phyloP scores from a whole-genome alignment of 1,140 invertebrate genomes.

The Sipha flava region DNA sequence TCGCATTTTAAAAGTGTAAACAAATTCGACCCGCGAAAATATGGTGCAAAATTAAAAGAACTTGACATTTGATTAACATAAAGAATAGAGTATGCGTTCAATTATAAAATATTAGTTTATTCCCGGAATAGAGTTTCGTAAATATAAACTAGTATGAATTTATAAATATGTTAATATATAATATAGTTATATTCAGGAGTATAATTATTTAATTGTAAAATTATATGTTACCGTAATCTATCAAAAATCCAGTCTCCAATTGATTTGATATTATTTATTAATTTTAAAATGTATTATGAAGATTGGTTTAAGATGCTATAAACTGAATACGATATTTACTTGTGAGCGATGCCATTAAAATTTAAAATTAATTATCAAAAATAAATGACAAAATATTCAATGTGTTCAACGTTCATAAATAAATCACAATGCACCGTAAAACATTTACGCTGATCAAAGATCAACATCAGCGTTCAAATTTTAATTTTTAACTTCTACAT shows the following conservation, averaged over 20 bases:
- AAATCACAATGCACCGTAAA: neutral
- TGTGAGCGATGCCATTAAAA: neutral
- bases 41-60: too few relatives aligned
- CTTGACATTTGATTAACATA: too few relatives aligned
- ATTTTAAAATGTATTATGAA: neutral
- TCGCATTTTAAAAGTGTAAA: neutral
- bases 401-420: neutral
- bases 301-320: neutral
- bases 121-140: neutral
- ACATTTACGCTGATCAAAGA: neutral
- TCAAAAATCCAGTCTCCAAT: neutral
- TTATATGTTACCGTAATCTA: too few relatives aligned
- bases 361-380: neutral
- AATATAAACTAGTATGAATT: neutral
- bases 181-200: too few relatives aligned
- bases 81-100: too few relatives aligned
- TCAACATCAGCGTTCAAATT: neutral
- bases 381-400: neutral
- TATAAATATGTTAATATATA: too few relatives aligned
- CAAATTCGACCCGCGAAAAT: too few relatives aligned
- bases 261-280: neutral
- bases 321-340: neutral
- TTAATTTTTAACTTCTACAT: neutral
- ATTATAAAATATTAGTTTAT: neutral
- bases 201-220: too few relatives aligned